phyloP scores from a whole-genome alignment of 2,888 invertebrate species.

The Escarpia spicata region DNA sequence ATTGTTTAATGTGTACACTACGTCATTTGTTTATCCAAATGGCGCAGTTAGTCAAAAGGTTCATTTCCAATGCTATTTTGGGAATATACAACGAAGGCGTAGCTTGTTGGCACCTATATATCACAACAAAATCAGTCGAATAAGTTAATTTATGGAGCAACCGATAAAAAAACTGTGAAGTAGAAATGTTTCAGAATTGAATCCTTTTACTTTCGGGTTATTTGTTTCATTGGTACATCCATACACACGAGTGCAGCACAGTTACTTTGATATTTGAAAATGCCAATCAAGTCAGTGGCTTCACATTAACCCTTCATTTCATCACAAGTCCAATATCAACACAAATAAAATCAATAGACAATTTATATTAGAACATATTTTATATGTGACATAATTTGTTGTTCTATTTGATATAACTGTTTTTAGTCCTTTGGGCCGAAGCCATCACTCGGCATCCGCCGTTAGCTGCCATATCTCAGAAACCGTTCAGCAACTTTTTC shows the following conservation, averaged over 20 bases:
- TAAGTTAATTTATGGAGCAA: neutral
- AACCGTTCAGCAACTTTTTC: too few relatives aligned
- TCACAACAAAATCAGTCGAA: slow-evolving; percentile 1
- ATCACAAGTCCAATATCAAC: neutral
- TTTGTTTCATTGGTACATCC: neutral
- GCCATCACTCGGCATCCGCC: too few relatives aligned
- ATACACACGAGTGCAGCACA: neutral
- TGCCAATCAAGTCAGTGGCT: neutral
- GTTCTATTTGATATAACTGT: neutral
- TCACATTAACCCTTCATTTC: neutral
- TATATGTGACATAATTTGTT: neutral
- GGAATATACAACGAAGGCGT: neutral
- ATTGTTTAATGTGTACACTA: neutral
- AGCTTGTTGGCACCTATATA: neutral
- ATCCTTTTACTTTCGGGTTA: neutral
- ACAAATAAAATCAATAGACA: neutral
- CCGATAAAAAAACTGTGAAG: neutral
- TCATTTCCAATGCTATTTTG: neutral
- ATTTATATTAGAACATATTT: neutral
- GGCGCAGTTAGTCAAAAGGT: neutral
- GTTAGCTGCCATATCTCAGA: too few relatives aligned
- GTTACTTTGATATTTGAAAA: neutral
- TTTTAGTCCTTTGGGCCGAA: too few relatives aligned
- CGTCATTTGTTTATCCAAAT: neutral
- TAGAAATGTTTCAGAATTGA: neutral